A percentile compares a stretch with the other conserved stretches of the same genome.
Conservation (phyloP, 2,888 invertebrate species). For the Netelia fuscicornis region DNA sequence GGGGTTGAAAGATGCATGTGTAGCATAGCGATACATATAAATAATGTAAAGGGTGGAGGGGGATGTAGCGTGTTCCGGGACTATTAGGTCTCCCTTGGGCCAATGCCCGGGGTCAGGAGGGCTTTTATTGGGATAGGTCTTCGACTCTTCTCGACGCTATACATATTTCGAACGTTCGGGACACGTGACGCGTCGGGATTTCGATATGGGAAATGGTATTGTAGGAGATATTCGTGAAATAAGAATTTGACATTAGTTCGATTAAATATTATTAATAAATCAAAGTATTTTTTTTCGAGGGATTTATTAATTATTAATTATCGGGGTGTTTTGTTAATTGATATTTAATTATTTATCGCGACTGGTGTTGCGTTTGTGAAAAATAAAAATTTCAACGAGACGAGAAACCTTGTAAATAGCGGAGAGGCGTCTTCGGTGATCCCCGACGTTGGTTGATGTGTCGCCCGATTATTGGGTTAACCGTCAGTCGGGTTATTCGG, state of each 20-base stretch:
- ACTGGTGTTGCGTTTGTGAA: neutral
- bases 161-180: neutral
- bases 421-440: constrained; percentile 56
- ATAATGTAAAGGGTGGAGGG: constrained; percentile 19
- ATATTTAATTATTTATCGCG: too few species aligned
- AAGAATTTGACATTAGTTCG: too few species aligned
- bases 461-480: constrained; percentile 67
- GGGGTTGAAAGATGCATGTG: neutral
- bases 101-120: constrained; percentile 73
- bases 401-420: constrained; percentile 22
- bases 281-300: too few species aligned
- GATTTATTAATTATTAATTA: too few species aligned
- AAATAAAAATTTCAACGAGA: neutral
- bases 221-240: too few species aligned
- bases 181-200: neutral
- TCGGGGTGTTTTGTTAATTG: too few species aligned
- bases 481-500: constrained; percentile 66
- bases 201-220: neutral
- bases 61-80: constrained; percentile 75
- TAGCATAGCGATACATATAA: constrained; percentile 20
- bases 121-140: constrained; percentile 80
- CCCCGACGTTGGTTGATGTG: constrained; percentile 47
- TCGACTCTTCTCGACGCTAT: constrained; percentile 66
- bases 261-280: too few species aligned
- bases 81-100: constrained; percentile 72